These are phyloP conservation scores for Caradrina clavipalpis DNA, from an alignment of 2,888 invertebrate genomes.

Conservation along the genomic window DNA sequence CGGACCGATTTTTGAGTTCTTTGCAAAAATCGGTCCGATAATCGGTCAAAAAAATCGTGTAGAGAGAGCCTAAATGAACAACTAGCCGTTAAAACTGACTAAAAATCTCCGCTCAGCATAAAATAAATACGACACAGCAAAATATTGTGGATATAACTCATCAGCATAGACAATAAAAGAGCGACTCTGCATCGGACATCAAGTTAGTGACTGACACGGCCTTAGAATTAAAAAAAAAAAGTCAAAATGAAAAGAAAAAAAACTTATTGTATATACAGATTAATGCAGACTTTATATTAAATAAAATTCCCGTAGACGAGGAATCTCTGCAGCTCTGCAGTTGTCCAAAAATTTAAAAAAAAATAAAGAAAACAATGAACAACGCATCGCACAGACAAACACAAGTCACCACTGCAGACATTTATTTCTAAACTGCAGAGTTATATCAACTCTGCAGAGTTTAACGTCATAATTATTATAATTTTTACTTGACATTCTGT, in stretches of 20 bases:
- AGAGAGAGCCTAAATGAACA: too few relatives aligned
- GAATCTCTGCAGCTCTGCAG: constrained; percentile 50
- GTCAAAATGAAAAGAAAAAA: constrained; percentile 27
- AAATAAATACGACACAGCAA: constrained; percentile 10
- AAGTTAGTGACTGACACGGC: constrained; percentile 63
- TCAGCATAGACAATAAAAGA: constrained; percentile 22
- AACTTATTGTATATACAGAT: constrained; percentile 50
- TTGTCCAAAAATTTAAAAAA: constrained; percentile 18
- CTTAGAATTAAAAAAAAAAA: constrained; percentile 60
- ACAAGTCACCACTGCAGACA: too few relatives aligned
- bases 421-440: constrained; percentile 41
- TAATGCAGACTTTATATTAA: constrained; percentile 18
- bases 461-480: constrained; percentile 15
- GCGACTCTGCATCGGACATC: constrained; percentile 85
- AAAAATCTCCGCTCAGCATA: constrained; percentile 32
- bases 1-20: too few relatives aligned
- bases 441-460: constrained; percentile 23
- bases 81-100: background rate
- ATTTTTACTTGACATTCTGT: constrained; percentile 25
- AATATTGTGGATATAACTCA: constrained; percentile 56
- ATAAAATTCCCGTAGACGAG: constrained; percentile 14
- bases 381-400: constrained; percentile 22
- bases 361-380: constrained; percentile 7
- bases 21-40: too few relatives aligned
- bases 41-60: too few relatives aligned